phyloP scores from a whole-genome alignment of 92 coral and sea anemone species.

The Zoanthus solanderi region DNA sequence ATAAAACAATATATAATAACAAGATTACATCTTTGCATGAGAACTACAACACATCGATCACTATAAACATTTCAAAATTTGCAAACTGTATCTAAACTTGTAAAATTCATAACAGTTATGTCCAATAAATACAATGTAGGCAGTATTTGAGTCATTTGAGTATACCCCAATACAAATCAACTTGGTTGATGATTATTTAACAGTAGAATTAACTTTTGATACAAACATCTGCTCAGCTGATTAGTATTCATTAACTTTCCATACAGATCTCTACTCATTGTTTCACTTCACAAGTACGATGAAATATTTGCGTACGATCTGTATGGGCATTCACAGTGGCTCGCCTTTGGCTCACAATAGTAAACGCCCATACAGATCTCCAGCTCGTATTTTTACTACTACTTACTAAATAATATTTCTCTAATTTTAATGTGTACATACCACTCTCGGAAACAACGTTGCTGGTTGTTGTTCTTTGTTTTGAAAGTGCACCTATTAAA shows the following conservation, averaged over 20 bases:
- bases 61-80: conserved; percentile 11
- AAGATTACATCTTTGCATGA: conserved; percentile 13
- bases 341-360: conserved; percentile 16
- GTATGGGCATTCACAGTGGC: conserved; percentile 17
- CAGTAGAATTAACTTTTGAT: conserved; percentile 12
- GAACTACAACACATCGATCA: conserved; percentile 15
- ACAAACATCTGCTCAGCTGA: conserved; percentile 16
- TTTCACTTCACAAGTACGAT: conserved; percentile 14
- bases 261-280: conserved; percentile 14
- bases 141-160: conserved; percentile 14
- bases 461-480: conserved; percentile 15
- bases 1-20: conserved; percentile 10
- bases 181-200: conserved; percentile 12
- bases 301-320: conserved; percentile 11
- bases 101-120: conserved; percentile 12
- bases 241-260: conserved; percentile 12
- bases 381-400: conserved; percentile 14
- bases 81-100: conserved; percentile 14
- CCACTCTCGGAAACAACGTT: conserved; percentile 17
- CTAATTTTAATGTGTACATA: conserved; percentile 12
- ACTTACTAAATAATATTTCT: conserved; percentile 8
- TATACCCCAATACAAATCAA: conserved; percentile 10
- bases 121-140: conserved; percentile 13
- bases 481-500: conserved; percentile 13
- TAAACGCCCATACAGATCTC: conserved; percentile 16